Evolutionary conservation across 2,113 vertebrate genomes (phyloP), one percentile per base, ranked within the genome.

Genomic region (Odocoileus hemionus): DNA sequence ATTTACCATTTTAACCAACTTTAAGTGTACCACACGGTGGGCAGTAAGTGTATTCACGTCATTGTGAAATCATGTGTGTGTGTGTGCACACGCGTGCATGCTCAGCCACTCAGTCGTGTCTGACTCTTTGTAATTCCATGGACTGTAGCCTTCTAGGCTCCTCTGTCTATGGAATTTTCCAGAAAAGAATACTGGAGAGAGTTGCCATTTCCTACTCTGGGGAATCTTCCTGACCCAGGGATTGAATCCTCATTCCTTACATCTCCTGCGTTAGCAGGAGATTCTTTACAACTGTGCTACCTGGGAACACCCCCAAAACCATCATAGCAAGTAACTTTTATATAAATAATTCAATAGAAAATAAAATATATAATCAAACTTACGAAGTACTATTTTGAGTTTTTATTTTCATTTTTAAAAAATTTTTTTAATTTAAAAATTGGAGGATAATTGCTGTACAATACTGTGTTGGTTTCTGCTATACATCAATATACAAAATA

Each of bases 291-390:
- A 76, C 39, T 43, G 36, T 76, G 70, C 70, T 23, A 76, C 23
- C 23, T 26, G 23, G 39, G 39, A 76, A 76, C n/a, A 43, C 70
- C 36, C 12, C 3, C 39, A 43, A 4, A 80, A 43, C 14, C 54
- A 30, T 50, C 55, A 33, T 3, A 90, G 6, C 11, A 92, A 96
- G 57, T 91, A 28, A 86, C 43, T 91, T 87, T 84, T 80, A 86
- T 57, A 55, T 54, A 82, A 78, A 88, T 76, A 80, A 64, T 70
- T 94, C 45, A 90, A 60, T 55, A 15, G 30, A 82, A 97, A 97
- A 85, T 39, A 30, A 96, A 94, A 26, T 16, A 64, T 67, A 67
- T 61, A 78, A 80, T 82, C 47, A 95, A 87, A 57, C 80, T 43
- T 50, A 76, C 30, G 89, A 92, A 70, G 12, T 61, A 43, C 4